Evolutionary conservation across 1,140 invertebrate genomes (phyloP).

Genomic region (Samia ricini): DNA sequence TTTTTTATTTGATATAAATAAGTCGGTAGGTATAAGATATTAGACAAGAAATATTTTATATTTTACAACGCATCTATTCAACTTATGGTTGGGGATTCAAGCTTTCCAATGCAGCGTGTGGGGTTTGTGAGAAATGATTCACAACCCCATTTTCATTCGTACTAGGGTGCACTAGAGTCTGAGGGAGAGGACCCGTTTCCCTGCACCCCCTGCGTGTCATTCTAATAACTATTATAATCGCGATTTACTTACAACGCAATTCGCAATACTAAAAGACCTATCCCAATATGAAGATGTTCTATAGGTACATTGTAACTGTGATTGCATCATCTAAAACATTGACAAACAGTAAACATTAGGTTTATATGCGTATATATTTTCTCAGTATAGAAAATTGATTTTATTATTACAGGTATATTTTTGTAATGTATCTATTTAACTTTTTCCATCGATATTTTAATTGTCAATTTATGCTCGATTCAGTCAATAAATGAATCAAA

Average conservation of each 20-base stretch:
- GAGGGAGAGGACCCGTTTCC: slow-evolving; percentile 51
- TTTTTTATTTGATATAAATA: too few relatives aligned
- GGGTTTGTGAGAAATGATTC: slow-evolving; percentile 74
- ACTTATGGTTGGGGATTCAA: slow-evolving; percentile 19
- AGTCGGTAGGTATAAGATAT: too few relatives aligned
- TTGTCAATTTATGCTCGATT: too few relatives aligned
- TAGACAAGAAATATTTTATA: not conserved
- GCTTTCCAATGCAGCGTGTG: slow-evolving; percentile 46
- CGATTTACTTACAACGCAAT: slow-evolving; percentile 57
- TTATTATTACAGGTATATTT: too few relatives aligned
- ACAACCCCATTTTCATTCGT: slow-evolving; percentile 74
- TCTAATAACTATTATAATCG: slow-evolving; percentile 67
- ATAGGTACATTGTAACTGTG: too few relatives aligned
- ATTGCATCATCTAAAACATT: not conserved
- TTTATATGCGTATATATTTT: too few relatives aligned
- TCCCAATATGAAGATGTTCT: not conserved
- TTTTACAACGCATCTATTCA: not conserved
- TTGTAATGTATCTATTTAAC: too few relatives aligned
- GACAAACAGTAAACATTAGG: too few relatives aligned
- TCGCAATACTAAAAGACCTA: slow-evolving; percentile 29
- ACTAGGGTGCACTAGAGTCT: slow-evolving; percentile 52
- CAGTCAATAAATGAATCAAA: too few relatives aligned
- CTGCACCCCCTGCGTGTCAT: slow-evolving; percentile 64
- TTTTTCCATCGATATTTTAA: too few relatives aligned
- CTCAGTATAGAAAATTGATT: too few relatives aligned